Evolutionary conservation across 2,888 invertebrate species (phyloP), one percentile per base, ranked within the genome.

Genomic region (Lasius platythorax): DNA sequence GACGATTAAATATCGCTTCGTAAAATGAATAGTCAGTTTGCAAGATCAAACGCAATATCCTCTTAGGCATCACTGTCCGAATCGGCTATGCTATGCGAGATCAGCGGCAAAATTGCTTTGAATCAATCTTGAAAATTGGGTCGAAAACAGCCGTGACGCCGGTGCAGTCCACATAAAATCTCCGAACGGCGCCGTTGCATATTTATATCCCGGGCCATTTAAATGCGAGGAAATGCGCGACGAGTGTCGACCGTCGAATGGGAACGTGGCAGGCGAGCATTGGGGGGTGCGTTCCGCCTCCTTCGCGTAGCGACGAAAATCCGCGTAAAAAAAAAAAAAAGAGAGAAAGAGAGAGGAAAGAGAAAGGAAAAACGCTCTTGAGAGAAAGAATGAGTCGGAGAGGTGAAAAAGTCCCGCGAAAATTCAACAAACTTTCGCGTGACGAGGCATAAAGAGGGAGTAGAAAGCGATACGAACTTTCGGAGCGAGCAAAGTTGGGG

Each of bases 81-180:
- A 58, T 66, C 76, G 82, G 33, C 37, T 28, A 6, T 66, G 82
- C 66, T 61, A 58, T 23, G 64, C 64, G 64, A 28, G 67, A 68
- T 83, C 68, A 28, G 56, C 75, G 87, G 67, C 78, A 64, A 91
- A 87, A 90, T 90, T 85, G 87, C 83, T 74, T 85, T 72, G 84
- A 92, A 92, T 91, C 93, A 92, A 92, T 92, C 91, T 89, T 83
- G 88, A 90, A 92, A 93, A 92, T 92, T 87, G 88, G 86, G 79
- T 86, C 84, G 89, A 90, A 90, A 92, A 90, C 88, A 87, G 87
- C 79, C 66, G 67, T 76, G 73, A 37, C 83, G 85, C 33, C 75
- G 75, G 74, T 81, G 76, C 88, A 72, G 74, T 75, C 82, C 87
- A 87, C 88, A 85, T 89, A 88, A 92, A 91, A 91, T 87, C 86